Percentiles rank a stretch among this genome's conserved stretches.
These are phyloP conservation scores for Cyrtodaria siliqua DNA, from an alignment of 2,888 invertebrate species.

Conservation along the genomic window DNA sequence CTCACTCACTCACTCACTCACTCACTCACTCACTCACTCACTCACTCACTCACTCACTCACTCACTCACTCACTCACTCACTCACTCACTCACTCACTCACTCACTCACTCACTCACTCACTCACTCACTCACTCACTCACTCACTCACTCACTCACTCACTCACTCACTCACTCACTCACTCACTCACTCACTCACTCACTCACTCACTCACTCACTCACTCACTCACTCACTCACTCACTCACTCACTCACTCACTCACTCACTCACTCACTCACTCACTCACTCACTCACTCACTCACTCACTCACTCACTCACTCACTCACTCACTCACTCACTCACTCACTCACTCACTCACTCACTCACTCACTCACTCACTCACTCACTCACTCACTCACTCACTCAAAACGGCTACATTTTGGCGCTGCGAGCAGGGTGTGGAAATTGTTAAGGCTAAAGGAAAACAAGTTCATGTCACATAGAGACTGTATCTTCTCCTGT, in stretches of 20 bases:
- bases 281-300: slow-evolving; percentile 20
- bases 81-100: slow-evolving; percentile 9
- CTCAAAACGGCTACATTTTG: too few relatives aligned
- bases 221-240: slow-evolving; percentile 9
- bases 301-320: slow-evolving; percentile 20
- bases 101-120: slow-evolving; percentile 9
- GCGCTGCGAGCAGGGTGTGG: too few relatives aligned
- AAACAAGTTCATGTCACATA: too few relatives aligned
- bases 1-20: slow-evolving; percentile 9
- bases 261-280: slow-evolving; percentile 13
- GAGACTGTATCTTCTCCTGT: too few relatives aligned
- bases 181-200: slow-evolving; percentile 9
- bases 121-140: slow-evolving; percentile 9
- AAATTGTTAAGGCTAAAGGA: too few relatives aligned
- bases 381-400: slow-evolving; percentile 16
- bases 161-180: slow-evolving; percentile 9
- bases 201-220: slow-evolving; percentile 9
- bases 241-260: slow-evolving; percentile 13
- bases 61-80: slow-evolving; percentile 9
- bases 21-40: slow-evolving; percentile 9
- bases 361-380: slow-evolving; percentile 18
- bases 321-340: slow-evolving; percentile 20
- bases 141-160: slow-evolving; percentile 9
- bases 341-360: slow-evolving; percentile 20
- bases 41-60: slow-evolving; percentile 9